Conservation (phyloP, 2,113 vertebrate genomes). For the Petromus typicus region DNA sequence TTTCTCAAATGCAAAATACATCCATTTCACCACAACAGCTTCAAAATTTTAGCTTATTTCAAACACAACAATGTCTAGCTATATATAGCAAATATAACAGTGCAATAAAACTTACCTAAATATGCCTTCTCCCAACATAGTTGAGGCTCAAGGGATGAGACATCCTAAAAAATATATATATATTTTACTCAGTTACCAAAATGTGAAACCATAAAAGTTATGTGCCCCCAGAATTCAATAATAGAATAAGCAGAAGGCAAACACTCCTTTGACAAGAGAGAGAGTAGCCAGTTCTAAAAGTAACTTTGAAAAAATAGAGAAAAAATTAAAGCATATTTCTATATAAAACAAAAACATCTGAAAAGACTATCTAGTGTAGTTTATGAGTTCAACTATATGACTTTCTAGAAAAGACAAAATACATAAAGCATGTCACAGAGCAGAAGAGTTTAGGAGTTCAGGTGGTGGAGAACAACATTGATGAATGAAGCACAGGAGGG, state of each 20-base stretch:
- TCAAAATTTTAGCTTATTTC: not conserved
- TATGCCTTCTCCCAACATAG: not conserved
- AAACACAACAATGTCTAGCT: too few species aligned
- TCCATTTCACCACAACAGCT: not conserved
- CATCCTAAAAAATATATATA: not conserved
- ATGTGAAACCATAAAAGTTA: not conserved
- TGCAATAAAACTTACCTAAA: not conserved
- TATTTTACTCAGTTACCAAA: not conserved
- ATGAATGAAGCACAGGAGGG: not conserved
- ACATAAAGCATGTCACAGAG: not conserved
- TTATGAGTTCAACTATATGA: not conserved
- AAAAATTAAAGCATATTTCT: not conserved
- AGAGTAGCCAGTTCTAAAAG: not conserved
- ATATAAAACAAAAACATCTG: not conserved
- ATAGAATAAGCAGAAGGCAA: not conserved
- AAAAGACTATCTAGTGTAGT: not conserved
- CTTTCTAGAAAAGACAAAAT: not conserved
- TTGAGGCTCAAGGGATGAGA: not conserved
- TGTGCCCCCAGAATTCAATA: not conserved
- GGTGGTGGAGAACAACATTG: not conserved
- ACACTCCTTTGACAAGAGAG: too few species aligned
- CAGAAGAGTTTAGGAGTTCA: not conserved
- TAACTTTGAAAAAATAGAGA: not conserved
- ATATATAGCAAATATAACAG: too few species aligned
- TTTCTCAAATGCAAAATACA: not conserved